Percentiles rank a stretch among this genome's conserved stretches.
Conservation (phyloP, 2,113 vertebrate species). For the Hydrolagus affinis region DNA sequence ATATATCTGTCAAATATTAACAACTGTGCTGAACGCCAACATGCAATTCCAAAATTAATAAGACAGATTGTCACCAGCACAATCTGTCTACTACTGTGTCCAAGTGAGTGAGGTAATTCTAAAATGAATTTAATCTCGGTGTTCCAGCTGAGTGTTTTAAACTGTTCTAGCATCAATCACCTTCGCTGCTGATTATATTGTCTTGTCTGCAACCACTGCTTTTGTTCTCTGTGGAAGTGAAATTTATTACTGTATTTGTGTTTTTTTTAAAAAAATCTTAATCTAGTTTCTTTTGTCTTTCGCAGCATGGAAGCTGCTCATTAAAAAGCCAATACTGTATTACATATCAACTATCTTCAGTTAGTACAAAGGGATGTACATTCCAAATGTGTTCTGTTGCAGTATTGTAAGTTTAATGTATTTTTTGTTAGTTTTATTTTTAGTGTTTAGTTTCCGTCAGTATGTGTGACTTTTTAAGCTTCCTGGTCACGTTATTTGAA, state of each 20-base stretch:
- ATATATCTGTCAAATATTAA: background rate
- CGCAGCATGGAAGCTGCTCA: background rate
- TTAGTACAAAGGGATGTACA: background rate
- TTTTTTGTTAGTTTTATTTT: background rate
- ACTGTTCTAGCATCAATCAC: background rate
- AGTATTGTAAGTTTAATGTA: background rate
- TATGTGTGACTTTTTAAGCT: too few species aligned
- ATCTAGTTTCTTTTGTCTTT: background rate
- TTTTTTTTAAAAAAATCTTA: background rate
- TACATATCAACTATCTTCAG: background rate
- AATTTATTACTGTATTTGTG: background rate
- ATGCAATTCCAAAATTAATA: background rate
- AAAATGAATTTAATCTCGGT: background rate
- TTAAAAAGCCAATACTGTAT: background rate
- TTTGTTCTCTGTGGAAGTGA: background rate
- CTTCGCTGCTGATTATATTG: background rate
- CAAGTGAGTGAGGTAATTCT: background rate
- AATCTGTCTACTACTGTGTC: background rate
- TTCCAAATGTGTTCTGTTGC: background rate
- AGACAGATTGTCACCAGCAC: background rate
- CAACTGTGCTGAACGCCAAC: background rate
- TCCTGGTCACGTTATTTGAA: background rate
- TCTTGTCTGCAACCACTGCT: background rate
- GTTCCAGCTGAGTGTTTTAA: background rate
- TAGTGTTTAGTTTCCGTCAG: background rate